Evolutionary conservation across 1,140 invertebrate genomes (phyloP), one percentile per base, ranked within the genome.

Genomic region (Anadara kagoshimensis): DNA sequence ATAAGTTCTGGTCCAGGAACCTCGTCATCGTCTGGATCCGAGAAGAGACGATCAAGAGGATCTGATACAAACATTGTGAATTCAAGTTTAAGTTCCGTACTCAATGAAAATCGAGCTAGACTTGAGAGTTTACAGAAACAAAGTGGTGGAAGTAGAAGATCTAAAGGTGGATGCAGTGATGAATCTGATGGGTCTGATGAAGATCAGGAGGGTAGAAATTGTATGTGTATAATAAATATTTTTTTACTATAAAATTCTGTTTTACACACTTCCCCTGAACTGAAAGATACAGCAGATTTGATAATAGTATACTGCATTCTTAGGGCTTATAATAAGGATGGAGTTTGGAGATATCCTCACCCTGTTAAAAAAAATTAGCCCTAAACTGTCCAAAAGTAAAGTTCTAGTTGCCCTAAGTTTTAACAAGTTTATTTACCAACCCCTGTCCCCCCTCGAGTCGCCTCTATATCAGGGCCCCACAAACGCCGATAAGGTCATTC

Each of bases 121-220:
- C 22, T 69, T 0, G 62, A 69, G 16, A 69, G 51, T n/a, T 49
- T 69, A 22, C 51, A 29, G 36, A 36, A 49, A 22, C 8, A 49
- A 36, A 16, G 26, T 47, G 0, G 29, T 41, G 0, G 43, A 47
- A 18, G 36, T 1, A 56, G 54, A 26, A 20, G n/a, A 20, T 29
- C 22, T 18, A 53, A 62, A 11, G 47, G 20, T 3, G 45, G 61
- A 20, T 45, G 53, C 2, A 29, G 59, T 54, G 24, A 45, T 8
- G n/a, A 69, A n/a, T 51, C 44, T 14, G 49, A 57, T 22, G 67
- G 62, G n/a, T 69, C 67, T 1, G 67, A 62, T 41, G 67, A 62
- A 61, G 67, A 62, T 18, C 56, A 69, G 11, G 67, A 69, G 41
- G 53, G 57, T 0, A 69, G 53, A 62, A 69, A 69, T 41, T 69